These are phyloP conservation scores for Yasuhikotakia modesta DNA, from an alignment of 2,797 vertebrate species.

Conservation along the genomic window DNA sequence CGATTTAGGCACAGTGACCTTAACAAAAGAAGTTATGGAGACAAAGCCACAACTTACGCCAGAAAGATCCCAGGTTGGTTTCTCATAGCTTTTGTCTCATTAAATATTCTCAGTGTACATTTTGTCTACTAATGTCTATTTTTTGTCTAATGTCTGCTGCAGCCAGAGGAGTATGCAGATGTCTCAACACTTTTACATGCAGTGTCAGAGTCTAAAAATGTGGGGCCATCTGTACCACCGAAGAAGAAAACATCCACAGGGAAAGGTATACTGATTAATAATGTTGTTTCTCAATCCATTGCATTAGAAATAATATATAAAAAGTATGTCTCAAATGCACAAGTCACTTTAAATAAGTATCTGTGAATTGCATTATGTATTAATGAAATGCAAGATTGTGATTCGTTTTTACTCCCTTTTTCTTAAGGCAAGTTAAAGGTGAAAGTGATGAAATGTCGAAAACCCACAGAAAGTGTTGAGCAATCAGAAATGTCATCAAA, in stretches of 20 bases:
- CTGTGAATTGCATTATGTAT: too few species aligned
- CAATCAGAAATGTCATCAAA: neutral
- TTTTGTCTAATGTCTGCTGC: slow-evolving; percentile 6
- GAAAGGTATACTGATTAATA: slow-evolving; percentile 9
- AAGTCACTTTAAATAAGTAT: too few species aligned
- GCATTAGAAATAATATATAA: too few species aligned
- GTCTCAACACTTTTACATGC: neutral
- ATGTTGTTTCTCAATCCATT: neutral
- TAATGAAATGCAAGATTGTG: neutral
- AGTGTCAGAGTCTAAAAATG: neutral
- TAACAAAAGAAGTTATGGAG: neutral
- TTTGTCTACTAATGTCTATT: neutral
- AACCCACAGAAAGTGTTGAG: slow-evolving; percentile 3
- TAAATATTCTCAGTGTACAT: neutral
- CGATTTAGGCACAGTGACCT: neutral
- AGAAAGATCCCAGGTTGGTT: slow-evolving; percentile 4
- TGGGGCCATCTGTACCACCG: slow-evolving; percentile 7
- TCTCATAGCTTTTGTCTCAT: neutral
- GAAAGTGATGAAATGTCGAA: neutral
- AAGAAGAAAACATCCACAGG: slow-evolving; percentile 3
- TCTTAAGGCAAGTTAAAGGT: slow-evolving; percentile 27
- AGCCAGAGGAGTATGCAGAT: slow-evolving; percentile 23
- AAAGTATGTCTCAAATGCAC: too few species aligned
- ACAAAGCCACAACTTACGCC: neutral
- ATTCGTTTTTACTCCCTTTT: neutral